Evolutionary conservation across 2,113 vertebrate genomes (phyloP), one percentile per base, ranked within the genome.

Genomic region (Corvus moneduloides): DNA sequence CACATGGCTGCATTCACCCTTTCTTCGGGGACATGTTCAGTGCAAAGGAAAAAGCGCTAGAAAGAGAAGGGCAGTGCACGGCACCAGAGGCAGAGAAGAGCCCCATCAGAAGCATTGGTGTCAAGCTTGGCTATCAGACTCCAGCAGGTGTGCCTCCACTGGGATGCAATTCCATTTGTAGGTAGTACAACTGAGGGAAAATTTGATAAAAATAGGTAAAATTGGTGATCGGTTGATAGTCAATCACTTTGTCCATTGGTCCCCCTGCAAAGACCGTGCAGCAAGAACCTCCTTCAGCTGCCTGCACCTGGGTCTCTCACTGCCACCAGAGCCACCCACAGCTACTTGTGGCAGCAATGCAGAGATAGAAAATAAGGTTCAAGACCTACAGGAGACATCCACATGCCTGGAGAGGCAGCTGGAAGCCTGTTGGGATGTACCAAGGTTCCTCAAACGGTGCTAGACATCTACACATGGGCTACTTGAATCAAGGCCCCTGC

Each of bases 261-360:
- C 23, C 26, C 4, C 4, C 39, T 39, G 11, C 51, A 15, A 84
- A 84, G 32, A 46, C 9, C 0, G 0, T 10, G 22, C 37, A 66
- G 59, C 16, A 4, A 73, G 23, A 18, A 20, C 16, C 16, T 64
- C 37, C n/a, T 81, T 61, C 64, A 44, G 37, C 58, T 63, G n/a
- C 66, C 48, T 41, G 39, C 13, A 26, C 10, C 4, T 13, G 26
- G 9, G 11, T 20, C 35, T 51, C 39, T 72, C 35, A 2, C 41
- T 73, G 92, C 59, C 58, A 16, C 22, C 43, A 4, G 3, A 48
- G 69, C 23, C 44, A 54, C 51, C 13, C 46, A 24, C 37, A 76
- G 14, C 41, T 33, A 10, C 44, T 43, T 68, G 44, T 55, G 49
- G 48, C 84, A 73, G 54, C 41, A 35, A 59, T 7, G 3, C 39